A percentile compares a stretch with the other conserved stretches of the same genome.
phyloP scores from a whole-genome alignment of 2,797 vertebrate genomes.

The Columba guinea region DNA sequence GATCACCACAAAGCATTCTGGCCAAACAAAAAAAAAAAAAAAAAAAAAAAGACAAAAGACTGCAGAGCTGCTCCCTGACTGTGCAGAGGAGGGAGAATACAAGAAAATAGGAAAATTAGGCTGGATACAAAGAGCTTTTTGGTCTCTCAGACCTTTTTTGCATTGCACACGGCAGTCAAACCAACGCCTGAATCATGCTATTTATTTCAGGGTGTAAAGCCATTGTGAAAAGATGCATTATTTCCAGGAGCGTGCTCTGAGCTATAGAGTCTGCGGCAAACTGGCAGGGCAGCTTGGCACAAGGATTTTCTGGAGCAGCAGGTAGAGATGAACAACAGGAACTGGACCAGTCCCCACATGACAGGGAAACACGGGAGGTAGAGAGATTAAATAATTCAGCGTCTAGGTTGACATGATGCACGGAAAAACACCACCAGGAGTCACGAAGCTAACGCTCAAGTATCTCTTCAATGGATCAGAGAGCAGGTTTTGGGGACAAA shows the following conservation, averaged over 20 bases:
- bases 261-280: background rate
- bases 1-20: background rate
- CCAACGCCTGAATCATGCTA: constrained; percentile 39
- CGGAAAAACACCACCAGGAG: background rate
- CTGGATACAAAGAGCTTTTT: constrained; percentile 43
- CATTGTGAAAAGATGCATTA: constrained; percentile 32
- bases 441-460: background rate
- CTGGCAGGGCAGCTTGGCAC: constrained; percentile 55
- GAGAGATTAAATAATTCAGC: constrained; percentile 47
- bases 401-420: background rate
- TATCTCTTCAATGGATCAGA: background rate
- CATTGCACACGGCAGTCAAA: background rate
- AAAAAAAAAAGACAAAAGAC: background rate
- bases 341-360: constrained; percentile 1
- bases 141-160: constrained; percentile 29
- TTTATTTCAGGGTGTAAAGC: constrained; percentile 71
- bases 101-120: constrained; percentile 19
- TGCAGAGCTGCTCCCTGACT: background rate
- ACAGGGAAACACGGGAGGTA: background rate
- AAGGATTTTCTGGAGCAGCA: constrained; percentile 55
- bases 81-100: background rate
- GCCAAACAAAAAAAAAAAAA: background rate
- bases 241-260: constrained; percentile 36
- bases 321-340: constrained; percentile 54
- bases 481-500: background rate